These are phyloP conservation scores for Pseudococcus longispinus DNA, from an alignment of 2,888 invertebrate genomes.

Conservation along the genomic window DNA sequence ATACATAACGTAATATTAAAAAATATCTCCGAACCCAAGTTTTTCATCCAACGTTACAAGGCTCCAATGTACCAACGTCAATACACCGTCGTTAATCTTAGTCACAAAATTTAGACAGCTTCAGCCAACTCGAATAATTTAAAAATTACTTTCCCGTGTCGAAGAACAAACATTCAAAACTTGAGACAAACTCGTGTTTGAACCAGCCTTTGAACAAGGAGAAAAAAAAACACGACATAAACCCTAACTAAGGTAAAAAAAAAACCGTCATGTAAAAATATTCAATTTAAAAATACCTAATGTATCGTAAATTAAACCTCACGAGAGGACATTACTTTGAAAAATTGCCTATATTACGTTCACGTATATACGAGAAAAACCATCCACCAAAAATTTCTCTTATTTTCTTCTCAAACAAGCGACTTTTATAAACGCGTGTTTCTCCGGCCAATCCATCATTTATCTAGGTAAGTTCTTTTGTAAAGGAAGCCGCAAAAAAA, in stretches of 20 bases:
- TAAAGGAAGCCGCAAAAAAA: neutral
- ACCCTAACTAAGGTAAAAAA: neutral
- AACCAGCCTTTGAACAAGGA: neutral
- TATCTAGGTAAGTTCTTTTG: neutral
- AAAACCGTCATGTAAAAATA: neutral
- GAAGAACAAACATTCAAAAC: neutral
- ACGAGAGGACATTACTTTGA: conserved; percentile 28
- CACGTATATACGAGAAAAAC: neutral
- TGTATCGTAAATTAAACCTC: conserved; percentile 34
- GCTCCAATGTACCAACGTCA: neutral
- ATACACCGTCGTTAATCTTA: conserved; percentile 10
- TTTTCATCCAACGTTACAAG: neutral
- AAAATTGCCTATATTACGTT: neutral
- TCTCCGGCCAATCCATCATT: neutral
- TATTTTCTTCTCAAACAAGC: neutral
- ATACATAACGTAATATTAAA: neutral
- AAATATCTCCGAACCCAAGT: neutral
- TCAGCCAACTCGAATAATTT: neutral
- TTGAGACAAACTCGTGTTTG: neutral
- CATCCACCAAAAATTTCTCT: neutral
- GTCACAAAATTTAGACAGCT: conserved; percentile 16
- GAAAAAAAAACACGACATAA: neutral
- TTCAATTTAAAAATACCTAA: conserved; percentile 24
- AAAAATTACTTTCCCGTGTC: neutral
- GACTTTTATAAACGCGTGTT: neutral